Conservation (phyloP, 2,888 invertebrate species). For the Clusia tigrina region DNA sequence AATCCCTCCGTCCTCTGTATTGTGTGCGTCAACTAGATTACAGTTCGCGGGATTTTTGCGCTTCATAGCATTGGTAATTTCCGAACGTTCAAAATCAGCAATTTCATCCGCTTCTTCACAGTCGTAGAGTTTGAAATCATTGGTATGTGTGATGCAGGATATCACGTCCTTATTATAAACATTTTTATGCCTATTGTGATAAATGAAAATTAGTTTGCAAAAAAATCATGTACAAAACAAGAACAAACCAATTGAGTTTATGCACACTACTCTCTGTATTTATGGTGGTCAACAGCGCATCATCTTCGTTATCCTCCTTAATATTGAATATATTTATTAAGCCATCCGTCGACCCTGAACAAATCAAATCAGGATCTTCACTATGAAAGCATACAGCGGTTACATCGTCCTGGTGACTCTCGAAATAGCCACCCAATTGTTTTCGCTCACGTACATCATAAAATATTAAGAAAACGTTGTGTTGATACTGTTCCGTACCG, state of each 20-base stretch:
- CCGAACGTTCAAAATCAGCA: slow-evolving; percentile 67
- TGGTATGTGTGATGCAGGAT: slow-evolving; percentile 76
- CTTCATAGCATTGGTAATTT: slow-evolving; percentile 70
- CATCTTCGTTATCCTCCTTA: slow-evolving; percentile 76
- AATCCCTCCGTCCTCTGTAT: slow-evolving; percentile 63
- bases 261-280: slow-evolving; percentile 83
- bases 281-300: slow-evolving; percentile 78
- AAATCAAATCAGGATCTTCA: slow-evolving; percentile 71
- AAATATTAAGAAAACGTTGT: slow-evolving; percentile 80
- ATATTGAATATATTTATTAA: slow-evolving; percentile 86
- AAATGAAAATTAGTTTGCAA: neutral
- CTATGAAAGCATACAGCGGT: slow-evolving; percentile 80
- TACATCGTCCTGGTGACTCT: slow-evolving; percentile 83
- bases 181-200: slow-evolving; percentile 54
- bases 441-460: slow-evolving; percentile 76
- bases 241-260: slow-evolving; percentile 67
- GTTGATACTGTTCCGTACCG: slow-evolving; percentile 75
- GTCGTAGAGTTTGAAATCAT: slow-evolving; percentile 76
- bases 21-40: slow-evolving; percentile 72
- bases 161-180: slow-evolving; percentile 65
- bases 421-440: slow-evolving; percentile 81
- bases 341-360: slow-evolving; percentile 84
- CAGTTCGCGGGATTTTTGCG: slow-evolving; percentile 70
- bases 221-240: slow-evolving; percentile 1
- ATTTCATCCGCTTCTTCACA: slow-evolving; percentile 70